phyloP scores from a whole-genome alignment of 1,140 invertebrate genomes.

The Helicoverpa armigera region DNA sequence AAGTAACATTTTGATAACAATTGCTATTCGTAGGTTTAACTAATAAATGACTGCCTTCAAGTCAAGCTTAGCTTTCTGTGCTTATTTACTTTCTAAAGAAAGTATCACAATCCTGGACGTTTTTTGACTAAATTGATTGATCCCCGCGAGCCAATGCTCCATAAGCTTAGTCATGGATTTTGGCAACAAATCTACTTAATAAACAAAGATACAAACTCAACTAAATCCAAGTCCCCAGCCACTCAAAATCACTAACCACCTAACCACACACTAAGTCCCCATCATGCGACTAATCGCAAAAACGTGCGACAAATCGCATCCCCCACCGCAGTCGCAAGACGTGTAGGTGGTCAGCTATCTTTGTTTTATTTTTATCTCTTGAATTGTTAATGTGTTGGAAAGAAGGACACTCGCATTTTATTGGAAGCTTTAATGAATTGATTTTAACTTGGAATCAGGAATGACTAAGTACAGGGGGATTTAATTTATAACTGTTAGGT shows the following conservation, averaged over 20 bases:
- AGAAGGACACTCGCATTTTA: constrained; percentile 46
- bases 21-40: too few relatives aligned
- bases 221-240: background rate
- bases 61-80: too few relatives aligned
- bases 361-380: constrained; percentile 47
- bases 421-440: constrained; percentile 53
- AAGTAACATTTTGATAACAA: background rate
- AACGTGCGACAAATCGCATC: constrained; percentile 41
- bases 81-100: too few relatives aligned
- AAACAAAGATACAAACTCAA: background rate
- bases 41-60: too few relatives aligned
- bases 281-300: constrained; percentile 41
- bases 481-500: constrained; percentile 47
- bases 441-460: constrained; percentile 50
- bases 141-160: too few relatives aligned
- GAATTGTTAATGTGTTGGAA: constrained; percentile 54
- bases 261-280: constrained; percentile 2
- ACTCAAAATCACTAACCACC: constrained; percentile 2
- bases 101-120: too few relatives aligned
- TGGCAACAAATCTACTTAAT: background rate
- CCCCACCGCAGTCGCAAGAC: constrained; percentile 43
- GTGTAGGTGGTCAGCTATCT: constrained; percentile 49
- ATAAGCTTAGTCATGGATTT: background rate
- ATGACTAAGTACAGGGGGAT: constrained; percentile 47
- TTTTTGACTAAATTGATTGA: too few relatives aligned